Evolutionary conservation across 1,140 invertebrate genomes (phyloP).

Genomic region (Pentalonia nigronervosa): DNA sequence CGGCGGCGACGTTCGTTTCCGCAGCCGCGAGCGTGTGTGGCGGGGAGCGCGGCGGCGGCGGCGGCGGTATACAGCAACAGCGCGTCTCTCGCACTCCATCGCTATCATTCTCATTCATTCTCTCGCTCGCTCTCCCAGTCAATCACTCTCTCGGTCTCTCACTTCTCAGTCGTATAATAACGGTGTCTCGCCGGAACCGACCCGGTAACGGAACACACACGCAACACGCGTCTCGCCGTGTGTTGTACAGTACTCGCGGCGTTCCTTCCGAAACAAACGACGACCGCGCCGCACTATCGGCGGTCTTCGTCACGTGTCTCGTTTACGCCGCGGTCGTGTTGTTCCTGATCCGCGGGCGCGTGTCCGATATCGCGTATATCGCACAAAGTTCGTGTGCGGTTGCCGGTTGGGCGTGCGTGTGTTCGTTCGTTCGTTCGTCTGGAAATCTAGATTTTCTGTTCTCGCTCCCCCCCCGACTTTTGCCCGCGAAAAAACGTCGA

Average conservation of each 20-base stretch:
- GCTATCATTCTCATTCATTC: neutral
- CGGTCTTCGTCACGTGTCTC: constrained; percentile 31
- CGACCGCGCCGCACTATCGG: neutral
- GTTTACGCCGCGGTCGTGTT: neutral
- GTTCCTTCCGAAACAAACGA: constrained; percentile 40
- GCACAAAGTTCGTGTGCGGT: neutral
- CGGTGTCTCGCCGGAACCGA: constrained; percentile 52
- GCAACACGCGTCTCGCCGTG: neutral
- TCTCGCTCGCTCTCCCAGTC: neutral
- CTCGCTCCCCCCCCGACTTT: neutral
- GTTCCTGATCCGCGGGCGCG: neutral
- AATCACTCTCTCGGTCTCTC: neutral
- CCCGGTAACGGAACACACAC: constrained; percentile 55
- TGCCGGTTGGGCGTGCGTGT: too few relatives aligned
- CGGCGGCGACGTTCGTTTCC: constrained; percentile 11
- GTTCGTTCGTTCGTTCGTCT: neutral
- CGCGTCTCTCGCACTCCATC: neutral
- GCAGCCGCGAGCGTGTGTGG: neutral
- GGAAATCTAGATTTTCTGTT: neutral
- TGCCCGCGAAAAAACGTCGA: neutral
- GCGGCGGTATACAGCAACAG: neutral
- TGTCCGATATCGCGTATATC: neutral
- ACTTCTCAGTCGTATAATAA: constrained; percentile 33
- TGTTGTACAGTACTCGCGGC: neutral
- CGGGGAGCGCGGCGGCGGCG: neutral